Conservation (phyloP, 2,113 vertebrate species). For the Ptilorrhoa leucosticta region DNA sequence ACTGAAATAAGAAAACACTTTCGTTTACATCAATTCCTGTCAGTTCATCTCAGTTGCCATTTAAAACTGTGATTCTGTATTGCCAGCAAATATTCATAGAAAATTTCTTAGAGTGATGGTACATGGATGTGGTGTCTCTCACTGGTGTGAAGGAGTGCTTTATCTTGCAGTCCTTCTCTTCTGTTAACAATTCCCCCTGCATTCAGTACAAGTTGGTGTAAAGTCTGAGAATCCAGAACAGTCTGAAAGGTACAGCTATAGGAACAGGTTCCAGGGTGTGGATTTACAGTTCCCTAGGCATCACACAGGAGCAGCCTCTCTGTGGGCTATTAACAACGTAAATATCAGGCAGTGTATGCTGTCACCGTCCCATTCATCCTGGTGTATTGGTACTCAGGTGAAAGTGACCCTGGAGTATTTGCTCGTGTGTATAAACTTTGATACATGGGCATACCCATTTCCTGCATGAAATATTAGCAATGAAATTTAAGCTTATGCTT, state of each 20-base stretch:
- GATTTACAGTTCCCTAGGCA: neutral
- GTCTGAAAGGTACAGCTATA: neutral
- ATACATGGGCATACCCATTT: neutral
- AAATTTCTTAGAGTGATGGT: neutral
- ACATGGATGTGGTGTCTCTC: neutral
- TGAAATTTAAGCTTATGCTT: neutral
- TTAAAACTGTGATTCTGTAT: neutral
- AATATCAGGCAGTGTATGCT: neutral
- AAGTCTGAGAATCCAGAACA: neutral
- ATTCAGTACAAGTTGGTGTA: neutral
- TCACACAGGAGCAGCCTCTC: neutral
- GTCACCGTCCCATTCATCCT: neutral
- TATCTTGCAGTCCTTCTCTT: neutral
- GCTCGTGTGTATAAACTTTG: neutral
- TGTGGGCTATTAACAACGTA: neutral
- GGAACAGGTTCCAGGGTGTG: neutral
- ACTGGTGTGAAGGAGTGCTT: neutral
- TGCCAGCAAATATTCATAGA: neutral
- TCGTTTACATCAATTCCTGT: neutral
- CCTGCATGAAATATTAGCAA: neutral
- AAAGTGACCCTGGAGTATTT: neutral
- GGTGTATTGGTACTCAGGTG: neutral
- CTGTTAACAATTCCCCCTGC: fast-evolving
- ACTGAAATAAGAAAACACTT: neutral
- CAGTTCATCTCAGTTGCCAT: neutral